Conservation (phyloP, 1,140 invertebrate genomes). For the Neodiprion lecontei region DNA sequence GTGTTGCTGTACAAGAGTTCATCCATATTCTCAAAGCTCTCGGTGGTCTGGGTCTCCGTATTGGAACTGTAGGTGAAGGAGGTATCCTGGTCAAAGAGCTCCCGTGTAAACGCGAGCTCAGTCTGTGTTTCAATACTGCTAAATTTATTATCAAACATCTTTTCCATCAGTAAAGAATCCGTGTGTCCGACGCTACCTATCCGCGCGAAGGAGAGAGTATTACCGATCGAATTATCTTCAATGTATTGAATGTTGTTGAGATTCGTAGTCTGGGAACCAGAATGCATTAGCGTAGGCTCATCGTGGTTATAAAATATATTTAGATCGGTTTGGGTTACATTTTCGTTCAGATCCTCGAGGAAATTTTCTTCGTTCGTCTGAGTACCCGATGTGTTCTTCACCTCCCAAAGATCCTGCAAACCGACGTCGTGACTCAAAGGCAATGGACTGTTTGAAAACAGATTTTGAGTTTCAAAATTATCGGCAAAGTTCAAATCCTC, state of each 20-base stretch:
- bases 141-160: constrained; percentile 51
- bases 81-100: constrained; percentile 51
- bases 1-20: constrained; percentile 64
- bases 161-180: constrained; percentile 54
- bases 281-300: constrained; percentile 32
- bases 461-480: constrained; percentile 52
- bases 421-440: constrained; percentile 51
- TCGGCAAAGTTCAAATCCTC: constrained; percentile 43
- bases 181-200: constrained; percentile 38
- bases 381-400: constrained; percentile 55
- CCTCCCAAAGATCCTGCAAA: constrained; percentile 57
- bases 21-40: constrained; percentile 57
- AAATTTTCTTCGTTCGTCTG: constrained; percentile 56
- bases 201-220: constrained; percentile 31
- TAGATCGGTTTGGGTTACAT: constrained; percentile 47
- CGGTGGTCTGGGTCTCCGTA: constrained; percentile 63
- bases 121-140: constrained; percentile 68
- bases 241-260: constrained; percentile 37
- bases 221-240: constrained; percentile 32
- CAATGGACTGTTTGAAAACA: constrained; percentile 57
- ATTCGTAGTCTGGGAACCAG: constrained; percentile 30
- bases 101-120: constrained; percentile 55
- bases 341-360: constrained; percentile 48
- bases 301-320: constrained; percentile 41
- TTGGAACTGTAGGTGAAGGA: constrained; percentile 55